These are phyloP conservation scores for Exocentrus adspersus DNA, from an alignment of 2,888 invertebrate genomes.

Conservation along the genomic window DNA sequence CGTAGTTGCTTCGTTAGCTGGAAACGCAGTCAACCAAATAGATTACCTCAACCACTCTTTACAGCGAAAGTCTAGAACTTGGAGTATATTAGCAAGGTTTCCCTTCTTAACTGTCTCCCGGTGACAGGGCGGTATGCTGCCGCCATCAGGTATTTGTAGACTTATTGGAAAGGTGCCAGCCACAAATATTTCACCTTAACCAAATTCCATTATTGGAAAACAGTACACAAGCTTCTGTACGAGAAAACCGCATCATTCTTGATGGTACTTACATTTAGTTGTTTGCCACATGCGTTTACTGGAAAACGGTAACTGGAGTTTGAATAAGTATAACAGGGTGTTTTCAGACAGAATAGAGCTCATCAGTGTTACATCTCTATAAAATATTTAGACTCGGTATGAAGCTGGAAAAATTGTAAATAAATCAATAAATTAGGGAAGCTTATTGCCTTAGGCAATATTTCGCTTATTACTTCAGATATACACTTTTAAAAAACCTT, in stretches of 20 bases:
- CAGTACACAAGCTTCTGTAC: neutral
- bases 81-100: constrained; percentile 13
- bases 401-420: no score
- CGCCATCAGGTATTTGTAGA: constrained; percentile 18
- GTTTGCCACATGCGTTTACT: neutral
- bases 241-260: neutral
- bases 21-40: neutral
- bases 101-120: constrained; percentile 10
- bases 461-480: no score
- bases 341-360: no score
- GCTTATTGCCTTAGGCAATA: no score
- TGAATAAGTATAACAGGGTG: neutral
- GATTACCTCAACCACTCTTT: neutral
- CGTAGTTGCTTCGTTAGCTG: neutral
- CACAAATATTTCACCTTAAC: constrained; percentile 20
- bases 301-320: neutral
- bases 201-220: constrained; percentile 5
- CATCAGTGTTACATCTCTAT: no score
- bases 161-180: constrained; percentile 25
- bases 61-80: neutral
- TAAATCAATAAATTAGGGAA: no score
- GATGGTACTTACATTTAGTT: neutral
- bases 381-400: no score
- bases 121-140: constrained; percentile 22
- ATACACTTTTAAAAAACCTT: no score